Evolutionary conservation across 2,888 invertebrate species (phyloP).

Genomic region (Lissocephala sabroskyi): DNA sequence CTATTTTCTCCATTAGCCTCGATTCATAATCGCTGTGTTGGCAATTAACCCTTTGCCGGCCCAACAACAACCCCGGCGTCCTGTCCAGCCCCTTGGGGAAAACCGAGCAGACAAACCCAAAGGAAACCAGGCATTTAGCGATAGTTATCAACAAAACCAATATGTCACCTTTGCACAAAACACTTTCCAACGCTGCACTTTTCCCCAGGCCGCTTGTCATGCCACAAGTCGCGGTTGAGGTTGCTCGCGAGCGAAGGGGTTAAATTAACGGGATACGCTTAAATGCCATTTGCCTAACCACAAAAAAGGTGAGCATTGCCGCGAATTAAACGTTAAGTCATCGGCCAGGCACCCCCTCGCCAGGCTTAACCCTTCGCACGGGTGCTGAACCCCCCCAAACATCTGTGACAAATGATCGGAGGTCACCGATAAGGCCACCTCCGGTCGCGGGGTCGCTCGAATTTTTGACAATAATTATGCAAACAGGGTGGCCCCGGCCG

Average conservation of each 20-base stretch:
- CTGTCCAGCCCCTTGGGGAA: background rate
- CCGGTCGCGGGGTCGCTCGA: background rate
- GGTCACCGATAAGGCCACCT: slow-evolving; percentile 47
- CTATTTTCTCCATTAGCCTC: too few species aligned
- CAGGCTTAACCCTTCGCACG: slow-evolving; percentile 18
- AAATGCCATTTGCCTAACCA: slow-evolving; percentile 1
- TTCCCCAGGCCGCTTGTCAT: slow-evolving; percentile 30
- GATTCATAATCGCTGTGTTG: too few species aligned
- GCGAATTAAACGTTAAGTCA: slow-evolving; percentile 38
- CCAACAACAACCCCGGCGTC: background rate
- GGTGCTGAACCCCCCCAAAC: slow-evolving; percentile 50
- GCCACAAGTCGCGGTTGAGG: too few species aligned
- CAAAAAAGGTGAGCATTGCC: background rate
- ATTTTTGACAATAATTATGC: slow-evolving; percentile 47
- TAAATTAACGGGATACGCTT: slow-evolving; percentile 63
- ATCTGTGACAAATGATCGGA: slow-evolving; percentile 69
- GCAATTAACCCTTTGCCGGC: background rate
- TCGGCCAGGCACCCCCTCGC: slow-evolving; percentile 11
- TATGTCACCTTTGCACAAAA: slow-evolving; percentile 52
- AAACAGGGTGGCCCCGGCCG: slow-evolving; percentile 47
- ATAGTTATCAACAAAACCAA: slow-evolving; percentile 52
- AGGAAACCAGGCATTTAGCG: slow-evolving; percentile 32
- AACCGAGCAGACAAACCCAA: background rate
- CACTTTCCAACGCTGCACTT: slow-evolving; percentile 27
- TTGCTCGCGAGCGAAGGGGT: slow-evolving; percentile 48